phyloP scores from a whole-genome alignment of 1,140 invertebrate species.

The Diachasma alloeum region DNA sequence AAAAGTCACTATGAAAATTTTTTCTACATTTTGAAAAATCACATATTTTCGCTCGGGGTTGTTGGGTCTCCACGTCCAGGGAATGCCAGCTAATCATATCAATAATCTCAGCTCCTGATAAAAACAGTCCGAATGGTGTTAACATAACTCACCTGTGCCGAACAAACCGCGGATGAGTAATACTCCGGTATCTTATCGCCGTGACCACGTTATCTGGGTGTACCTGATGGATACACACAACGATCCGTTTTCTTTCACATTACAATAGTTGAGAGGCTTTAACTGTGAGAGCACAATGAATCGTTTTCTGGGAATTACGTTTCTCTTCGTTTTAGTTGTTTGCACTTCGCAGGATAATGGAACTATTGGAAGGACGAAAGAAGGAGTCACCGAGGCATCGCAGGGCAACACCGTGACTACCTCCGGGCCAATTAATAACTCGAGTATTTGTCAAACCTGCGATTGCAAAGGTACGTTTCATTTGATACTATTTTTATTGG shows the following conservation, averaged over 20 bases:
- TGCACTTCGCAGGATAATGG: not conserved
- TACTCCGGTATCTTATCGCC: constrained; percentile 42
- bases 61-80: not conserved
- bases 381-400: not conserved
- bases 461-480: constrained; percentile 20
- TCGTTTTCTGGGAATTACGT: not conserved
- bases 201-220: not conserved
- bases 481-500: not conserved
- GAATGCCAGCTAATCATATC: not conserved
- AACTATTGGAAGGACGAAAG: not conserved
- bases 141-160: not conserved
- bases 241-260: not conserved
- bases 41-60: not conserved
- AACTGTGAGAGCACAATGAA: not conserved
- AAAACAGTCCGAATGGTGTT: not conserved
- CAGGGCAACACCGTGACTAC: not conserved
- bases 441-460: constrained; percentile 22
- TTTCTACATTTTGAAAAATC: too few relatives aligned
- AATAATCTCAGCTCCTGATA: not conserved
- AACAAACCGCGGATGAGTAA: constrained; percentile 37
- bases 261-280: not conserved
- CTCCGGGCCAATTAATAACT: not conserved
- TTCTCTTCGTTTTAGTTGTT: not conserved
- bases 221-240: not conserved
- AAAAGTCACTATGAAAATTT: too few relatives aligned